Conservation (phyloP, 2,113 vertebrate species). For the Misgurnus anguillicaudatus region DNA sequence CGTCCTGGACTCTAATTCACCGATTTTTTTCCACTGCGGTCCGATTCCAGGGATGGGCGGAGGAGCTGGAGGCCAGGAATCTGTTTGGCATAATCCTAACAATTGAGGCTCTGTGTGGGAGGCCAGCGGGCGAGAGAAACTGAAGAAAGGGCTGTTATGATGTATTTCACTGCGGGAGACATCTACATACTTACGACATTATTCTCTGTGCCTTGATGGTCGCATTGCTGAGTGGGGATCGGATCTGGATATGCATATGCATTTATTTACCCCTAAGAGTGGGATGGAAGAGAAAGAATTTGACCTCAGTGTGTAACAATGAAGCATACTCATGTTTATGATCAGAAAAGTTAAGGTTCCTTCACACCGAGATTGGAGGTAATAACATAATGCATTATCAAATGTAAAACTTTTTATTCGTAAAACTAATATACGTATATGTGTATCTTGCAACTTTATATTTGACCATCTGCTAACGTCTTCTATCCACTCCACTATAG, state of each 20-base stretch:
- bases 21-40: constrained; percentile 15
- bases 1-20: constrained; percentile 32
- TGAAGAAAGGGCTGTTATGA: neutral
- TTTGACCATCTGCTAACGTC: no score
- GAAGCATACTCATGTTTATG: constrained; percentile 23
- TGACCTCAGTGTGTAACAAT: constrained; percentile 14
- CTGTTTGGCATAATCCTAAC: constrained; percentile 72
- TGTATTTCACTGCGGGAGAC: constrained; percentile 38
- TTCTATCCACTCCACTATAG: no score
- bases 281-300: constrained; percentile 4
- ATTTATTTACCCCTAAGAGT: constrained; percentile 2
- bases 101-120: constrained; percentile 72
- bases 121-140: constrained; percentile 52
- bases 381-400: no score
- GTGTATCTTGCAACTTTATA: no score
- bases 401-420: no score
- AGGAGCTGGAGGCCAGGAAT: constrained; percentile 56
- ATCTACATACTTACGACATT: neutral
- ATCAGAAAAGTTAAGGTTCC: constrained; percentile 8
- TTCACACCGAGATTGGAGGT: neutral
- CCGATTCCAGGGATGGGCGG: constrained; percentile 11
- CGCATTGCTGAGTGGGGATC: neutral
- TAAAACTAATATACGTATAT: no score
- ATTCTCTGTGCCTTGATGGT: neutral
- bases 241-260: neutral